A percentile compares a stretch with the other conserved stretches of the same genome.
phyloP scores from a whole-genome alignment of 2,888 invertebrate species.

The Aspidiotus rigidus region DNA sequence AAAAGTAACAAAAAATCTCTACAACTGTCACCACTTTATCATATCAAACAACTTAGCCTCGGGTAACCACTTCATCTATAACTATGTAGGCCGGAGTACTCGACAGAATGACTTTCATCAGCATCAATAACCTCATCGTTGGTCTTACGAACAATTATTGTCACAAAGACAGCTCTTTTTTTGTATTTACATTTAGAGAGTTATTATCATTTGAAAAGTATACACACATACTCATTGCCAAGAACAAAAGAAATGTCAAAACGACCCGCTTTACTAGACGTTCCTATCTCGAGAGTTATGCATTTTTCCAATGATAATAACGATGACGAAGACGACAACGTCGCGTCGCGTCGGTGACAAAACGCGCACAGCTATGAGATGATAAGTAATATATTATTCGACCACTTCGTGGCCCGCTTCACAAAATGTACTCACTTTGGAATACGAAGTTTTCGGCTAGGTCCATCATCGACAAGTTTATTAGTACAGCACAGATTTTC shows the following conservation, averaged over 20 bases:
- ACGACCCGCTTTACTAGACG: conserved; percentile 14
- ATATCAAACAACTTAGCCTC: conserved; percentile 32
- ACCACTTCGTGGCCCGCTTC: too few species aligned
- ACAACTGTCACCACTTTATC: conserved; percentile 33
- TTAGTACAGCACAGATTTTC: too few species aligned
- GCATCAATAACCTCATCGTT: conserved; percentile 27
- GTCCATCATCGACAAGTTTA: too few species aligned
- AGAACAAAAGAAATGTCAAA: conserved; percentile 30
- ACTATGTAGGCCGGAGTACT: conserved; percentile 24
- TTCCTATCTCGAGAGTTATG: conserved; percentile 6
- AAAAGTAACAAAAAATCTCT: conserved; percentile 17
- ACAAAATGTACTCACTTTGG: too few species aligned
- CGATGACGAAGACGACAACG: too few species aligned
- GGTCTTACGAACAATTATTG: conserved; percentile 33
- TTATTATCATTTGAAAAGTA: conserved; percentile 26
- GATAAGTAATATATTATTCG: too few species aligned
- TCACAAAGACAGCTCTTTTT: conserved; percentile 30
- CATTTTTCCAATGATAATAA: conserved; percentile 8
- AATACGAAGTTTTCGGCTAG: too few species aligned
- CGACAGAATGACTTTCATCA: conserved; percentile 30
- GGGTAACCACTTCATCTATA: conserved; percentile 32
- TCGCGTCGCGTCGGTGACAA: too few species aligned
- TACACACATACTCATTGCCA: conserved; percentile 11
- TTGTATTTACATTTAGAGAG: conserved; percentile 30
- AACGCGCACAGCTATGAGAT: too few species aligned